These are phyloP conservation scores for Lepidiolamprologus cunningtoni DNA, from an alignment of 2,113 vertebrate species.

Conservation along the genomic window DNA sequence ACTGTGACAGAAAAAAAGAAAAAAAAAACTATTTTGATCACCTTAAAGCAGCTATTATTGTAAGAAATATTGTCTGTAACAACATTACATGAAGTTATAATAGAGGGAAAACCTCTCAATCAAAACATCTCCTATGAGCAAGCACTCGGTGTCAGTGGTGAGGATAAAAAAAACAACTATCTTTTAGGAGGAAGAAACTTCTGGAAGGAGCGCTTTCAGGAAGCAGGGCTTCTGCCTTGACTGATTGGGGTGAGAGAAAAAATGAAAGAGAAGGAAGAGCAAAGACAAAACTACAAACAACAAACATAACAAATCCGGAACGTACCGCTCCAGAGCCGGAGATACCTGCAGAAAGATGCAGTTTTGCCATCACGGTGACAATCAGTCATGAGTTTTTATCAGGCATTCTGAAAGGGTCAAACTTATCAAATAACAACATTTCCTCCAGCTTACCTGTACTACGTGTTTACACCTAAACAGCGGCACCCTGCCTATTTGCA, in stretches of 20 bases:
- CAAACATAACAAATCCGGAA: background rate
- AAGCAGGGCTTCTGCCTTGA: background rate
- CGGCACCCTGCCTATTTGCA: background rate
- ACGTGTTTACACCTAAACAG: conserved; percentile 48
- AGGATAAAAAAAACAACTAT: background rate
- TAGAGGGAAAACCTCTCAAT: background rate
- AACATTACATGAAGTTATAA: background rate
- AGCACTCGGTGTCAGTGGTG: background rate
- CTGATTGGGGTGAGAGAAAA: background rate
- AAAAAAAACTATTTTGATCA: background rate
- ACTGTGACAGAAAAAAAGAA: background rate
- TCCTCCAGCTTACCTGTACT: conserved; percentile 13
- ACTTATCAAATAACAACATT: background rate
- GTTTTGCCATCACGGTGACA: background rate
- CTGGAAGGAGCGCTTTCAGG: background rate
- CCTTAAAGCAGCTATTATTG: background rate
- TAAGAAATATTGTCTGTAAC: background rate
- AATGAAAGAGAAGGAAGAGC: background rate
- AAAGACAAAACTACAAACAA: background rate
- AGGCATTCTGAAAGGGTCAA: background rate
- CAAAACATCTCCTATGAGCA: background rate
- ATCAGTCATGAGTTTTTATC: background rate
- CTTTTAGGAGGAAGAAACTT: background rate
- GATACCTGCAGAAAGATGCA: background rate
- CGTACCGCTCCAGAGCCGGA: accelerated